phyloP scores from a whole-genome alignment of 2,797 vertebrate species.

The Toxotes lorentzi region DNA sequence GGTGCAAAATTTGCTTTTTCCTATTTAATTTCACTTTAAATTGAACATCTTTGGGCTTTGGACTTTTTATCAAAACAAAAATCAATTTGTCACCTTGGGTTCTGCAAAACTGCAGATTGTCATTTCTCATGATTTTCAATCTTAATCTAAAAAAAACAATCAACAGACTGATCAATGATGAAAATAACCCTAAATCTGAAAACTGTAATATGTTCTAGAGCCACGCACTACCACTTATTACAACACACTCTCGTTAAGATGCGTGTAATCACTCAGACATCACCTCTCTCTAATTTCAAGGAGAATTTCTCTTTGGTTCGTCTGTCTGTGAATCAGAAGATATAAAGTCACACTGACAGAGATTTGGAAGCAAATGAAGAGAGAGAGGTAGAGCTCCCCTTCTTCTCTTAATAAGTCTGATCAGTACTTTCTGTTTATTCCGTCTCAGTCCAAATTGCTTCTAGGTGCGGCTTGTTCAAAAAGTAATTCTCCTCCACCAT shows the following conservation, averaged over 20 bases:
- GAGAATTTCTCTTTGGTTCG: slow-evolving; percentile 30
- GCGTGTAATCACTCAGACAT: slow-evolving; percentile 33
- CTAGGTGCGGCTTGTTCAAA: slow-evolving; percentile 74
- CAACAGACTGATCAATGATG: slow-evolving; percentile 5
- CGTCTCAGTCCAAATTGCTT: slow-evolving; percentile 74
- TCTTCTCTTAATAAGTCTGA: slow-evolving; percentile 67
- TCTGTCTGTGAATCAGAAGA: slow-evolving; percentile 60
- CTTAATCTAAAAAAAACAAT: slow-evolving; percentile 18
- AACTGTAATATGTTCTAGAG: neutral
- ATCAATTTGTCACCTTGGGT: slow-evolving; percentile 6
- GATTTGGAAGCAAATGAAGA: slow-evolving; percentile 21
- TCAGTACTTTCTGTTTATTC: slow-evolving; percentile 73
- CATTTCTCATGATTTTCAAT: slow-evolving; percentile 14
- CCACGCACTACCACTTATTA: neutral
- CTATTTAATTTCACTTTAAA: neutral
- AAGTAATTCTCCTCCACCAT: slow-evolving; percentile 78
- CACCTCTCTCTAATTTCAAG: slow-evolving; percentile 38
- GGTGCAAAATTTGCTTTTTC: neutral
- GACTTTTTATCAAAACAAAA: neutral
- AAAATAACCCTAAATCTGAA: slow-evolving; percentile 8
- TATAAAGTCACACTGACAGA: slow-evolving; percentile 26
- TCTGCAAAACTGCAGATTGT: neutral
- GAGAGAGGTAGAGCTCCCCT: slow-evolving; percentile 16
- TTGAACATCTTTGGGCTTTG: neutral
- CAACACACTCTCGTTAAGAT: slow-evolving; percentile 3